Evolutionary conservation across 2,888 invertebrate species (phyloP).

Genomic region (Phyllotreta striolata): DNA sequence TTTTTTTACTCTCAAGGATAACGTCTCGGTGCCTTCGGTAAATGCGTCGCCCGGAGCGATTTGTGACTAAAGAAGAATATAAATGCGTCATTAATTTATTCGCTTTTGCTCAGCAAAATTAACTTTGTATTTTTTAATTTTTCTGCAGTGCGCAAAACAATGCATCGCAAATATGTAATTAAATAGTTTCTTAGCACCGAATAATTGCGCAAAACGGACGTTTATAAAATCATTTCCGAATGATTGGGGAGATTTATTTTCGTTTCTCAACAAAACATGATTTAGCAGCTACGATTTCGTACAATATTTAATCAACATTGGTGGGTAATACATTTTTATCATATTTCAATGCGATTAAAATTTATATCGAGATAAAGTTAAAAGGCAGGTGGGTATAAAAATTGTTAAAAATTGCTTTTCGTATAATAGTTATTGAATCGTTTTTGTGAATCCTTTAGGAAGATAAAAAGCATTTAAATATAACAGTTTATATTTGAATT

Average conservation of each 20-base stretch:
- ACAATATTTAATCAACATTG: conserved; percentile 1
- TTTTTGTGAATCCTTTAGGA: no score
- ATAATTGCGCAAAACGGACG: neutral
- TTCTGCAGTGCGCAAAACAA: neutral
- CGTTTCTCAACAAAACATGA: no score
- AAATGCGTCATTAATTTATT: conserved; percentile 14
- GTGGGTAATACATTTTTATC: conserved; percentile 4
- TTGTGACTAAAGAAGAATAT: conserved; percentile 12
- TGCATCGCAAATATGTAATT: neutral
- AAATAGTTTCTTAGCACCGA: neutral
- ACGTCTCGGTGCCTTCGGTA: conserved; percentile 1
- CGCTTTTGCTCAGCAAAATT: neutral
- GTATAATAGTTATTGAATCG: no score
- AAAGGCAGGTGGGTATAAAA: neutral
- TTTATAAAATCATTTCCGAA: neutral
- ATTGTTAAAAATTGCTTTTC: no score
- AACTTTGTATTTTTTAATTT: neutral
- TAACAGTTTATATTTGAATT: no score
- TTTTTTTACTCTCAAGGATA: conserved; percentile 5
- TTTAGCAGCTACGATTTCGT: neutral
- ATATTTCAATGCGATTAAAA: conserved; percentile 11
- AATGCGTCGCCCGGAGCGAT: conserved; percentile 2
- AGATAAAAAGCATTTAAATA: no score
- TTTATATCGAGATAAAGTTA: conserved; percentile 6
- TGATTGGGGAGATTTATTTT: no score